Base-by-base conservation (phyloP, 2,797 vertebrate species). In the Petrocephalus schoutedeni region DNA sequence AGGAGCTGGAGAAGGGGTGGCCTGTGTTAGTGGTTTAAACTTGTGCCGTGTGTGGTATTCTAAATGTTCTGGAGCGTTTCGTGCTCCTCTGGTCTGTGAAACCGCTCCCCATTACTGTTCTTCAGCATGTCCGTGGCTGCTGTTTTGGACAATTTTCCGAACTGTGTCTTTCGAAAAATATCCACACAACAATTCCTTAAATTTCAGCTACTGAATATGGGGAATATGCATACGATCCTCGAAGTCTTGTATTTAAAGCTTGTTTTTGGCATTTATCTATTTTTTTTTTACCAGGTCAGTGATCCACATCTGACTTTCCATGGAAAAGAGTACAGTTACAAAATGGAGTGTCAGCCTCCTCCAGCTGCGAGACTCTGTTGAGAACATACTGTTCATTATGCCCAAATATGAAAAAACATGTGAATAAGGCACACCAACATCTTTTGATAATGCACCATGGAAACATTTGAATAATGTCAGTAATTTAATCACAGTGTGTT, bases 11-110 rank as follows among this genome's bases (percentile, higher is more conserved):
- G 28, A 54, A 85, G 5, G 61, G 67, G 51, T 19, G 28, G 86
- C 88, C 0, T 5, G 85, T 91, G 56, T 92, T 94, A 91, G 94
- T 95, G 92, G 92, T 95, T 93, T 91, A 94, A 94, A 94, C 92
- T 93, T 90, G 94, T 96, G 95, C 95, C 94, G 95, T 96, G 89
- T 95, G 94, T 96, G 92, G 91, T 94, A 90, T 91, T 96, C 90
- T 94, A 90, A 91, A 77, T 95, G 94, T 96, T 91, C 93, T 90
- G 94, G 93, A 94, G 92, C 90, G 87, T 86, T 89, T 57, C 85
- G 86, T 87, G 85, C 86, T 90, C 56, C 89, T 93, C 90, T 92
- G 91, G 94, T 92, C 92, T 91, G 93, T 94, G 92, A 94, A 92
- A 91, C 92, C 92, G 91, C 93, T 94, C 64, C 88, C 93, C 92